phyloP scores from a whole-genome alignment of 1,140 invertebrate species.

The Brachionus sp. region DNA sequence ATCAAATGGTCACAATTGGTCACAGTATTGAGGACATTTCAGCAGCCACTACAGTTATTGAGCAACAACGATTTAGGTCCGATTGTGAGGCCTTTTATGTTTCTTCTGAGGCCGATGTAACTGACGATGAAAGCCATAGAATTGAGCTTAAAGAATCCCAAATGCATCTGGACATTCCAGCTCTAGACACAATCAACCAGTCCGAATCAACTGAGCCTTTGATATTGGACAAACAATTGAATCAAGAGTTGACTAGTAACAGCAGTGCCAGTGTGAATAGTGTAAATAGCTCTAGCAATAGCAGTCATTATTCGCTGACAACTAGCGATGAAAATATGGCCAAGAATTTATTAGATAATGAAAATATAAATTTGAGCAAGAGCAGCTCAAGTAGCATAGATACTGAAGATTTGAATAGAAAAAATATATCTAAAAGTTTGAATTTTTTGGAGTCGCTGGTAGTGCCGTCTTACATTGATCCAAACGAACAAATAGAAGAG shows the following conservation, averaged over 20 bases:
- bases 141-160: not conserved
- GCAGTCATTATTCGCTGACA: conserved; percentile 10
- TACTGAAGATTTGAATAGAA: not conserved
- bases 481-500: not conserved
- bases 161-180: not conserved
- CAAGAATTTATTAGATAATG: not conserved
- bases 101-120: conserved; percentile 36
- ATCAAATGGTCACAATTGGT: not conserved
- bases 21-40: conserved; percentile 31
- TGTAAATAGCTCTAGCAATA: not conserved
- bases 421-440: conserved; percentile 28
- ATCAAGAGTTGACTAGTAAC: not conserved
- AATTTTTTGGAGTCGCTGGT: conserved; percentile 18
- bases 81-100: not conserved
- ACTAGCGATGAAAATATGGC: conserved; percentile 9
- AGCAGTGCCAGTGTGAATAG: not conserved
- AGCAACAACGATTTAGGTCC: not conserved
- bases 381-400: not conserved
- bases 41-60: not conserved
- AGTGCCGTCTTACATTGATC: not conserved
- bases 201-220: conserved; percentile 43
- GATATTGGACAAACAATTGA: not conserved
- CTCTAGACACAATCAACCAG: not conserved
- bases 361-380: not conserved
- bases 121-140: conserved; percentile 12